phyloP scores from a whole-genome alignment of 1,140 invertebrate genomes.

The Maniola jurtina region DNA sequence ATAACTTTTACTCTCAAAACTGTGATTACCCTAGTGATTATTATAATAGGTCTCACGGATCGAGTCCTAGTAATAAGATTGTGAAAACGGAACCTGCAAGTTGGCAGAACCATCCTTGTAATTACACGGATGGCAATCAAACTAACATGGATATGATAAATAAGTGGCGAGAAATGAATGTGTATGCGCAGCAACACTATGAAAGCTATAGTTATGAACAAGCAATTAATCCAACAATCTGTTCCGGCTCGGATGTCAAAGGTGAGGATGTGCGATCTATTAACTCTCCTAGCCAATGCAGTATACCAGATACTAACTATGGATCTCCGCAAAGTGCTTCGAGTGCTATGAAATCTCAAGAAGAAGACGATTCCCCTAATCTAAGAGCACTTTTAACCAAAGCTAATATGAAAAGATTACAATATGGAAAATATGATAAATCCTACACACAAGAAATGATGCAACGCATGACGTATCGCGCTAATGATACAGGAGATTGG shows the following conservation, averaged over 20 bases:
- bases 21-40: slow-evolving; percentile 45
- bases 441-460: slow-evolving; percentile 49
- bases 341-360: slow-evolving; percentile 47
- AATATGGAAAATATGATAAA: slow-evolving; percentile 47
- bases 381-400: slow-evolving; percentile 48
- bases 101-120: slow-evolving; percentile 53
- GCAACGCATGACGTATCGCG: slow-evolving; percentile 44
- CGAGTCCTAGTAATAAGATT: slow-evolving; percentile 25
- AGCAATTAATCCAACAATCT: slow-evolving; percentile 32
- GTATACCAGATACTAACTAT: slow-evolving; percentile 55
- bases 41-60: slow-evolving; percentile 24
- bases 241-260: slow-evolving; percentile 34
- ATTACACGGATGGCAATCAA: slow-evolving; percentile 42
- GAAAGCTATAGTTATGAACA: slow-evolving; percentile 46
- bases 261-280: slow-evolving; percentile 47
- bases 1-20: slow-evolving; percentile 46
- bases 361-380: slow-evolving; percentile 53
- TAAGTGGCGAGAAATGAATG: slow-evolving; percentile 61
- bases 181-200: slow-evolving; percentile 40
- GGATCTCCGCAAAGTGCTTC: slow-evolving; percentile 57
- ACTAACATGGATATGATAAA: slow-evolving; percentile 54
- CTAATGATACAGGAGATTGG: slow-evolving; percentile 46
- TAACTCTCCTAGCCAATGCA: slow-evolving; percentile 58
- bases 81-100: slow-evolving; percentile 58
- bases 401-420: slow-evolving; percentile 33